Conservation (phyloP, 2,797 vertebrate species). For the Darevskia nairensis region DNA sequence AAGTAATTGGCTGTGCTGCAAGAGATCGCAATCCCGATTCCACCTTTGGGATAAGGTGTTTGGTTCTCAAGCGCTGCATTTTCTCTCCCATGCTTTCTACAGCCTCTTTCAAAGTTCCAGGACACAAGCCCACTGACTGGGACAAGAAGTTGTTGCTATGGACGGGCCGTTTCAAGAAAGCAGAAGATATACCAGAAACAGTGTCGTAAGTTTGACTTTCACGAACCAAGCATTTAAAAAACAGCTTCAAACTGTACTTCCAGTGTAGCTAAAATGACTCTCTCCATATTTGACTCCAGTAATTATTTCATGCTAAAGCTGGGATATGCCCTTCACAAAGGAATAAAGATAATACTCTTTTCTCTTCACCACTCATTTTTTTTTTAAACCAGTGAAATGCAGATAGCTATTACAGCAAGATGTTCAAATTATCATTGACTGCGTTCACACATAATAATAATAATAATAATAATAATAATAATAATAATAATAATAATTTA, state of each 20-base stretch:
- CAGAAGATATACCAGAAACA: slow-evolving; percentile 89
- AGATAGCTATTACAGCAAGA: no score
- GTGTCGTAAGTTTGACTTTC: slow-evolving; percentile 88
- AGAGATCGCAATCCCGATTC: neutral
- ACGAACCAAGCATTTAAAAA: neutral
- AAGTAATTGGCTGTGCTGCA: neutral
- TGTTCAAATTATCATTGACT: no score
- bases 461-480: no score
- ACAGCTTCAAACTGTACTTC: neutral
- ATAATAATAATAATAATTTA: no score
- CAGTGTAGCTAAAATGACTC: neutral
- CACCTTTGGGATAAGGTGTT: neutral
- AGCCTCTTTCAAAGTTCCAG: slow-evolving; percentile 78
- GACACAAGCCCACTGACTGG: slow-evolving; percentile 82
- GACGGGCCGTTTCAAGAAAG: slow-evolving; percentile 90
- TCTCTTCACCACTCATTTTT: no score
- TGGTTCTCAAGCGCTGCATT: neutral
- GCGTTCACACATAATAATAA: no score
- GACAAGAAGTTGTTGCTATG: slow-evolving; percentile 89
- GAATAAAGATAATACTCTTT: neutral
- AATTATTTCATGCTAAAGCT: no score
- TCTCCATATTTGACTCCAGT: no score
- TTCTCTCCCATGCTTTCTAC: slow-evolving; percentile 12
- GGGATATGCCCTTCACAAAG: neutral
- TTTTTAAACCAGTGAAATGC: no score